phyloP scores from a whole-genome alignment of 2,113 vertebrate genomes.

The Sorex araneus region DNA sequence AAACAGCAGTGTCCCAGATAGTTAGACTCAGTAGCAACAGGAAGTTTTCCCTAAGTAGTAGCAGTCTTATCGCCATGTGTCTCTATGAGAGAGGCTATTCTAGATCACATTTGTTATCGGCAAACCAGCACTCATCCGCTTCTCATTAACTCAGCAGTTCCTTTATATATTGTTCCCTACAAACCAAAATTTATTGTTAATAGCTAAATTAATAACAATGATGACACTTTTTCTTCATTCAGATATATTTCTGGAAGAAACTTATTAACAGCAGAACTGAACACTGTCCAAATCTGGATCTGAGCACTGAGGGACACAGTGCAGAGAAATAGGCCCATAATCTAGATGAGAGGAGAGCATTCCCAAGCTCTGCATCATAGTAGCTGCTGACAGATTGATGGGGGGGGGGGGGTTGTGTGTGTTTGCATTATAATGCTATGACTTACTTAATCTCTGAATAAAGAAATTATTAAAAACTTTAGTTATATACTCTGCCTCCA shows the following conservation, averaged over 20 bases:
- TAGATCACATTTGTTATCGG: background rate
- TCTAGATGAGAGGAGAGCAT: background rate
- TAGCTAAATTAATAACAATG: background rate
- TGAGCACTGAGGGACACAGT: background rate
- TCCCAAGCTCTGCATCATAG: background rate
- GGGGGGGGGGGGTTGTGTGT: too few relatives aligned
- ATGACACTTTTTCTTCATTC: slow-evolving; percentile 42
- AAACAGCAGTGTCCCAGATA: background rate
- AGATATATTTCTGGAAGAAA: slow-evolving; percentile 52
- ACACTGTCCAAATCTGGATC: background rate
- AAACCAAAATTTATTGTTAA: slow-evolving; percentile 12
- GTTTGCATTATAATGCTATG: too few relatives aligned
- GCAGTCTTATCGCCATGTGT: background rate
- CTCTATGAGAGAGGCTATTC: background rate
- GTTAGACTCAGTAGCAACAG: background rate
- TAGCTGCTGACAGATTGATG: background rate
- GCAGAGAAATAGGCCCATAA: background rate
- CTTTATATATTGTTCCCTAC: background rate
- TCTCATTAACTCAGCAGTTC: background rate
- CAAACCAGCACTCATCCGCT: background rate
- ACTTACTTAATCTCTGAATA: too few relatives aligned
- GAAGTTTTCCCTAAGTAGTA: background rate
- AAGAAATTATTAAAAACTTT: too few relatives aligned
- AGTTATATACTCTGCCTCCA: too few relatives aligned
- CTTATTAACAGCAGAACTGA: background rate